Conservation (phyloP, 2,113 vertebrate genomes). For the Conger conger region DNA sequence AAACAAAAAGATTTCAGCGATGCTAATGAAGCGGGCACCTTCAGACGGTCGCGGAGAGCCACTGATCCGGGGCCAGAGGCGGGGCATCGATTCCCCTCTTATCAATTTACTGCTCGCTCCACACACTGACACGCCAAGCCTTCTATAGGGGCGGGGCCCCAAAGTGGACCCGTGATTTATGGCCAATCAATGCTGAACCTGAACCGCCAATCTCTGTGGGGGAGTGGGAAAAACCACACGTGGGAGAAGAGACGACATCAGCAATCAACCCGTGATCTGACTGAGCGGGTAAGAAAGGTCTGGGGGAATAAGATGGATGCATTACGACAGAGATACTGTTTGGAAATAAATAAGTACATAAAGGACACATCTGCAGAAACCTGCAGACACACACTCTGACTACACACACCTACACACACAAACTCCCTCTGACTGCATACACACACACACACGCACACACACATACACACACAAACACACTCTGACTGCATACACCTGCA, state of each 20-base stretch:
- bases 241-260: conserved; percentile 40
- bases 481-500: not conserved
- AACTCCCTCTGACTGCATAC: not conserved
- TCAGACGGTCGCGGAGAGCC: conserved; percentile 21
- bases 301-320: not conserved
- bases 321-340: not conserved
- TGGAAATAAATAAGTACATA: not conserved
- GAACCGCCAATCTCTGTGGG: conserved; percentile 41
- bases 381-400: not conserved
- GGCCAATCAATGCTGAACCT: conserved; percentile 68
- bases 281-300: not conserved
- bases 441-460: not conserved
- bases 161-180: conserved; percentile 62
- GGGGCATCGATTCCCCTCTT: conserved; percentile 61
- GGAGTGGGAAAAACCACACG: conserved; percentile 10
- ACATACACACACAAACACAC: not conserved
- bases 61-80: conserved; percentile 36
- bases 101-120: conserved; percentile 65
- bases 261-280: conserved; percentile 20
- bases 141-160: conserved; percentile 58
- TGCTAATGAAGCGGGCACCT: conserved; percentile 25
- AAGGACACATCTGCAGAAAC: not conserved
- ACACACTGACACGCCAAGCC: conserved; percentile 58
- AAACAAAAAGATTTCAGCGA: not conserved
- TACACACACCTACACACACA: not conserved